phyloP scores from a whole-genome alignment of 2,888 invertebrate genomes.

The Ennomos quercinarius region DNA sequence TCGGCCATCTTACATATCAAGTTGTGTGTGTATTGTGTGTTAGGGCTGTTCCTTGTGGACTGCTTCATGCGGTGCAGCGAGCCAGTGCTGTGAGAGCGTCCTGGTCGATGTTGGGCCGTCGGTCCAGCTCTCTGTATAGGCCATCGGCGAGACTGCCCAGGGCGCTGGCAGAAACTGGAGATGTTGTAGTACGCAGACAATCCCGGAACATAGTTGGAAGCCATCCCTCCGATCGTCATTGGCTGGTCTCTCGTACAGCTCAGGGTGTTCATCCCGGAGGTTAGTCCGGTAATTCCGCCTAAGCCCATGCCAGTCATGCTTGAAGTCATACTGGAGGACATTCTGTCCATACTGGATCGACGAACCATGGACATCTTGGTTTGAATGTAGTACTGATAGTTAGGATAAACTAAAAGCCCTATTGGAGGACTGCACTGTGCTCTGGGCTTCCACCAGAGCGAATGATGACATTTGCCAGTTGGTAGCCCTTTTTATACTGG shows the following conservation, averaged over 20 bases:
- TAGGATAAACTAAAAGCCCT: conserved; percentile 49
- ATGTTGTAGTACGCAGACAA: conserved; percentile 81
- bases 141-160: conserved; percentile 80
- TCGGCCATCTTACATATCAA: conserved; percentile 82
- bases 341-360: conserved; percentile 80
- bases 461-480: conserved; percentile 61
- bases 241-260: conserved; percentile 80
- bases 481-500: conserved; percentile 65
- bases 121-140: conserved; percentile 81
- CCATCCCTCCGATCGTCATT: conserved; percentile 82
- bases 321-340: conserved; percentile 83
- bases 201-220: conserved; percentile 82
- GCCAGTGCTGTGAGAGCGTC: conserved; percentile 79
- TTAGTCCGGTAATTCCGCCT: conserved; percentile 77
- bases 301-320: conserved; percentile 83
- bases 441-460: conserved; percentile 77
- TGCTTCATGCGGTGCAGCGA: conserved; percentile 78
- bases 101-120: conserved; percentile 78
- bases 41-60: conserved; percentile 78
- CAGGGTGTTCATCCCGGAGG: conserved; percentile 75
- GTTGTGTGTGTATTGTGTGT: conserved; percentile 79
- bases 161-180: conserved; percentile 81
- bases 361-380: conserved; percentile 72
- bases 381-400: conserved; percentile 42
- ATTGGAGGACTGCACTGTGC: conserved; percentile 66